These are phyloP conservation scores for Falcaria lacertinaria DNA, from an alignment of 2,888 invertebrate genomes.

Conservation along the genomic window DNA sequence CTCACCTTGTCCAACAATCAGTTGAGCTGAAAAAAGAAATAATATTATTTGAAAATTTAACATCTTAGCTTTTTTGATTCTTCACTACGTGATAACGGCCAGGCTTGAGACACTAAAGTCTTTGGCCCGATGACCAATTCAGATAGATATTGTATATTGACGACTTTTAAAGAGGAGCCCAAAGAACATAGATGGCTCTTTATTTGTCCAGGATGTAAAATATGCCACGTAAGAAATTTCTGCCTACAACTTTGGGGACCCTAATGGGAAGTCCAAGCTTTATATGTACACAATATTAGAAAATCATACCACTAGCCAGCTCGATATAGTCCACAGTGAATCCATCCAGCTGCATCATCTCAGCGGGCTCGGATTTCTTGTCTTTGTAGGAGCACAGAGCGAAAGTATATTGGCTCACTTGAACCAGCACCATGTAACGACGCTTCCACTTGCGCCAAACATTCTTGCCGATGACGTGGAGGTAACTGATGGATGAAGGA, in stretches of 20 bases:
- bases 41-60: no score
- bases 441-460: slow-evolving; percentile 99
- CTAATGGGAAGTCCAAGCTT: not conserved
- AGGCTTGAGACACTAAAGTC: no score
- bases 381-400: slow-evolving; percentile 99
- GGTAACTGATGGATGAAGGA: slow-evolving; percentile 75
- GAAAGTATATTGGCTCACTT: slow-evolving; percentile 99
- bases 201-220: no score
- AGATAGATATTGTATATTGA: no score
- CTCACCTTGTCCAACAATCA: slow-evolving; percentile 95
- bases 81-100: no score
- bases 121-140: no score
- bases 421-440: slow-evolving; percentile 98
- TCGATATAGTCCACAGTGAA: slow-evolving; percentile 99
- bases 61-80: no score
- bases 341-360: slow-evolving; percentile 99
- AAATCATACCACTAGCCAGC: slow-evolving; percentile 90
- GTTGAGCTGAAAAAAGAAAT: slow-evolving; percentile 85
- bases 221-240: no score
- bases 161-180: no score
- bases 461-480: slow-evolving; percentile 93
- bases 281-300: not conserved
- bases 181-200: no score
- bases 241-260: no score
- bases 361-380: slow-evolving; percentile 99